Evolutionary conservation across 2,888 invertebrate genomes (phyloP), one percentile per base, ranked within the genome.

Genomic region (Luffia ferchaultella): DNA sequence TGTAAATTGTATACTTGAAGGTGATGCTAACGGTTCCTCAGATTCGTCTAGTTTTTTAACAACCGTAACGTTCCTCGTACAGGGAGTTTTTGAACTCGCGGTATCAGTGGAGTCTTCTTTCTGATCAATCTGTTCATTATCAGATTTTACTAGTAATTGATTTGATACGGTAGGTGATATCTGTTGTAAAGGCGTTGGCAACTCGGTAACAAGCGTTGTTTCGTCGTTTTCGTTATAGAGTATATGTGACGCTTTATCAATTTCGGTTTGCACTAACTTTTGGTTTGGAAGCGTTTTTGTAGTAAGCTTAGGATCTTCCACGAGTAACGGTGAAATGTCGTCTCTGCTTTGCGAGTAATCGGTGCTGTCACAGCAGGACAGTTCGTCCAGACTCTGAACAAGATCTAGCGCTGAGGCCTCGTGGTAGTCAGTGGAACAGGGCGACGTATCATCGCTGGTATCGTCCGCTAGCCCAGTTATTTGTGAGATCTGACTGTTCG

Each of bases 271-370:
- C 12, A 30, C 30, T n/a, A 30, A 30, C 30, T 30, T 30, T 3
- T 7, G 30, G 12, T 7, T 30, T 7, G 30, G 30, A 3, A 30
- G 30, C 3, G 12, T 7, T n/a, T n/a, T 12, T 7, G 30, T 12
- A 12, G 30, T 30, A 30, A 30, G 5, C 12, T 48, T 15, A 7
- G 2, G 16, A 50, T 55, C 57, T 52, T 71, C 69, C 30, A 64
- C 56, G 43, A 56, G 52, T 45, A 61, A 55, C 3, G 76, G 75
- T 18, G 76, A 76, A 42, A 60, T 52, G 16, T 80, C 80, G 60
- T 82, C 82, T 65, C 76, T 72, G 60, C 80, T 83, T 65, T 82
- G 82, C 20, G 83, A 82, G 61, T 73, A 78, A 60, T 80, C 79
- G 2, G 73, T 70, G 60, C 76, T 77, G 62, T 78, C 80, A 68